Percentiles rank a stretch among this genome's conserved stretches.
These are phyloP conservation scores for Ypsolopha scabrella DNA, from an alignment of 2,888 invertebrate genomes.

Conservation along the genomic window DNA sequence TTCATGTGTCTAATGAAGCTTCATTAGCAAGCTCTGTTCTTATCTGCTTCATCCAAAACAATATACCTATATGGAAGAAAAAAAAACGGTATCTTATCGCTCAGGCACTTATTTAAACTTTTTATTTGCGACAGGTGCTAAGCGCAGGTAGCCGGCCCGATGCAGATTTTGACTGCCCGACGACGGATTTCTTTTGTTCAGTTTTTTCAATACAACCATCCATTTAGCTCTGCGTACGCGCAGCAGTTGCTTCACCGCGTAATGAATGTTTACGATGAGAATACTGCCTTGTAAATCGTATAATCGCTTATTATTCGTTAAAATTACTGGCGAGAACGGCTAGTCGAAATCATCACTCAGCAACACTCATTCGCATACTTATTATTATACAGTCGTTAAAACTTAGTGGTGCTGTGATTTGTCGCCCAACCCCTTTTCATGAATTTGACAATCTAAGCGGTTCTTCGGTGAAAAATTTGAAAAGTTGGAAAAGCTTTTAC, in stretches of 20 bases:
- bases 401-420: constrained; percentile 20
- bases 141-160: constrained; percentile 47
- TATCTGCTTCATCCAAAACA: too few species aligned
- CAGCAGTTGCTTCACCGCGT: not conserved
- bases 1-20: too few species aligned
- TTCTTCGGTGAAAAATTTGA: constrained; percentile 28
- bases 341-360: too few species aligned
- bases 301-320: too few species aligned
- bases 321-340: too few species aligned
- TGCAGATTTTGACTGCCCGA: constrained; percentile 22
- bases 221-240: constrained; percentile 8
- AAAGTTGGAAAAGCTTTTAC: constrained; percentile 24
- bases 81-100: too few species aligned
- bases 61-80: too few species aligned
- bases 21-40: too few species aligned
- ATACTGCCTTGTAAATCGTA: too few species aligned
- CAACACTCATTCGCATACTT: too few species aligned
- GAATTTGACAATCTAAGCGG: constrained; percentile 42
- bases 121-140: constrained; percentile 16
- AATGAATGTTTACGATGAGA: not conserved
- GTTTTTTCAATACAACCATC: constrained; percentile 17
- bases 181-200: constrained; percentile 29
- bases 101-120: not conserved
- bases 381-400: not conserved
- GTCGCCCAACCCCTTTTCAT: constrained; percentile 18